Conservation (phyloP, 2,113 vertebrate genomes). For the Galeopterus variegatus region DNA sequence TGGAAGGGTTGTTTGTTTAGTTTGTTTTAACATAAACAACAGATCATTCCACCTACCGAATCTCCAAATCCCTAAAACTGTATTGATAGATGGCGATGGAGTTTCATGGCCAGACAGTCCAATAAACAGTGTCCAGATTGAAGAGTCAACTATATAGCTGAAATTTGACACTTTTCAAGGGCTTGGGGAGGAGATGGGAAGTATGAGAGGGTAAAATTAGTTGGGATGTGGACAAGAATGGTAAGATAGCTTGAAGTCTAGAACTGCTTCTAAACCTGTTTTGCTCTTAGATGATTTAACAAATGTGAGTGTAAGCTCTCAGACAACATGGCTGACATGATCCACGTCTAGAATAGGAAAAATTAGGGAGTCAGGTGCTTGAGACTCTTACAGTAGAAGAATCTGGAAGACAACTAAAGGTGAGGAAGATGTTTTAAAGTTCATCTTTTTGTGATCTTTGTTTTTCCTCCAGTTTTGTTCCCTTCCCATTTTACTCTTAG, state of each 20-base stretch:
- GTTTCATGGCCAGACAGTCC: background rate
- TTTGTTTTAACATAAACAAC: background rate
- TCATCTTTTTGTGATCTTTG: background rate
- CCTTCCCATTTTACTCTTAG: background rate
- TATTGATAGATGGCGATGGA: background rate
- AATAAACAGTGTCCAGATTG: background rate
- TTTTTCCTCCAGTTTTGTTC: background rate
- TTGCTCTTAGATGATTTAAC: background rate
- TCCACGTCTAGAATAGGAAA: background rate
- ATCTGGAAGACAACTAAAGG: background rate
- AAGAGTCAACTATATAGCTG: background rate
- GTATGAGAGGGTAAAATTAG: background rate
- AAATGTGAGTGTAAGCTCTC: background rate
- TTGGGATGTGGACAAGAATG: background rate
- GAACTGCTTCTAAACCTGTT: background rate
- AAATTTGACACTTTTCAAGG: background rate
- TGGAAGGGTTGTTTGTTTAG: background rate
- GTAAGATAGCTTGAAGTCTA: background rate
- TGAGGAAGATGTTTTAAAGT: background rate
- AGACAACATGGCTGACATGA: background rate
- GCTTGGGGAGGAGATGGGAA: background rate
- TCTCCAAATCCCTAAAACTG: background rate
- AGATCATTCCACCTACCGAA: background rate
- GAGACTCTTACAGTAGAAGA: background rate
- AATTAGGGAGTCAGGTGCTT: background rate